Evolutionary conservation across 1,140 invertebrate genomes (phyloP).

Genomic region (Cylas formicarius): DNA sequence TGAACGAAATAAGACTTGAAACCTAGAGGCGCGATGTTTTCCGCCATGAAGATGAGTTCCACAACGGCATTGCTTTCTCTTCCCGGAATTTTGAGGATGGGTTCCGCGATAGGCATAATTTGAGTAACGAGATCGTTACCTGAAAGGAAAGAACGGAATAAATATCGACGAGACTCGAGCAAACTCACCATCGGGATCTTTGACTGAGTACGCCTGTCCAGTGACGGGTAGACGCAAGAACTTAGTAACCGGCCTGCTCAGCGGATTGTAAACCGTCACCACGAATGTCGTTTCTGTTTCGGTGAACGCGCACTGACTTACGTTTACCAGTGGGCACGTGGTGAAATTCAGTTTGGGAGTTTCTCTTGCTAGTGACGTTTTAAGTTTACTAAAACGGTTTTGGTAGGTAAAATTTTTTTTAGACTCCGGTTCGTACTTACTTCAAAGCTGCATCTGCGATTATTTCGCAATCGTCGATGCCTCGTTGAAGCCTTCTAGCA

Average conservation of each 20-base stretch:
- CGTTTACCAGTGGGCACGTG: slow-evolving; percentile 45
- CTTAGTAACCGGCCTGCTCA: slow-evolving; percentile 55
- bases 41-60: slow-evolving; percentile 61
- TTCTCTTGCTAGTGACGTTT: not conserved
- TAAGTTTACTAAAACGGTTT: slow-evolving; percentile 12
- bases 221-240: slow-evolving; percentile 66
- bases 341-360: slow-evolving; percentile 11
- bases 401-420: not conserved
- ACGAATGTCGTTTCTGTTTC: slow-evolving; percentile 58
- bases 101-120: slow-evolving; percentile 53
- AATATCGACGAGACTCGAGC: no score
- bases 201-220: slow-evolving; percentile 53
- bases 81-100: slow-evolving; percentile 55
- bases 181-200: slow-evolving; percentile 51
- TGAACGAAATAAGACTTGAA: slow-evolving; percentile 54
- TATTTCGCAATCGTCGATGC: slow-evolving; percentile 48
- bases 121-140: slow-evolving; percentile 51
- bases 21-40: slow-evolving; percentile 57
- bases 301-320: slow-evolving; percentile 55
- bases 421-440: slow-evolving; percentile 14
- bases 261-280: slow-evolving; percentile 75
- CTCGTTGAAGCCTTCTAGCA: slow-evolving; percentile 55
- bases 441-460: slow-evolving; percentile 39
- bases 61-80: slow-evolving; percentile 51
- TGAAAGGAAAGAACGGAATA: no score